Evolutionary conservation across 2,113 vertebrate genomes (phyloP), one percentile per base, ranked within the genome.

Genomic region (Oophaga pumilio): DNA sequence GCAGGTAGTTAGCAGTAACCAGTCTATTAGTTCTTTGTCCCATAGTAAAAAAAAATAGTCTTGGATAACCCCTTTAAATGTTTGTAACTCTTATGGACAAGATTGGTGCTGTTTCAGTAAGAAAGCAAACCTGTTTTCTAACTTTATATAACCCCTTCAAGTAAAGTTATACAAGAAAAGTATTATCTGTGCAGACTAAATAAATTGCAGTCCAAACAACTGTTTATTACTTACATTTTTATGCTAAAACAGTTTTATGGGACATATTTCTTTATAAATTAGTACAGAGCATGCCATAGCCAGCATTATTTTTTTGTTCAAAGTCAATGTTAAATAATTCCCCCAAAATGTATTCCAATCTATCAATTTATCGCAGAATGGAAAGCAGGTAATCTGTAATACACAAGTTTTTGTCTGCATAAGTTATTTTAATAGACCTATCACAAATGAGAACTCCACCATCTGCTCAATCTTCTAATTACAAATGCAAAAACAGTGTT

Each of bases 401-500:
- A 68, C 59, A 86, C 84, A 79, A 69, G 60, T 86, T 86, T 94
- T 95, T 94, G 93, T 93, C 94, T 93, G 92, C 95, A 94, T 94
- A 95, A 86, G 60, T 86, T 86, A 86, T 86, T 78, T 79, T 86
- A 86, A 86, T 86, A 86, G 95, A 95, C 95, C 95, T 91, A 95
- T 95, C 95, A 95, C 94, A 94, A 94, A 94, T 93, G 91, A 93
- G 95, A 94, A 92, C 92, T 94, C 92, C 91, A 68, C 95, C 95
- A 96, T 96, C 95, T 96, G 95, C 95, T 96, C 94, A 93, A 94
- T 94, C 94, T 95, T 94, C 95, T 95, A 96, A 96, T 96, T 96
- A 96, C 94, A 95, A 94, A 96, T 95, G 94, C 95, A 96, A 84
- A 90, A 89, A 77, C 18, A 90, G 85, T 10, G 79, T 2, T 28